Evolutionary conservation across 1,140 invertebrate genomes (phyloP).

Genomic region (Drosophila athabasca): DNA sequence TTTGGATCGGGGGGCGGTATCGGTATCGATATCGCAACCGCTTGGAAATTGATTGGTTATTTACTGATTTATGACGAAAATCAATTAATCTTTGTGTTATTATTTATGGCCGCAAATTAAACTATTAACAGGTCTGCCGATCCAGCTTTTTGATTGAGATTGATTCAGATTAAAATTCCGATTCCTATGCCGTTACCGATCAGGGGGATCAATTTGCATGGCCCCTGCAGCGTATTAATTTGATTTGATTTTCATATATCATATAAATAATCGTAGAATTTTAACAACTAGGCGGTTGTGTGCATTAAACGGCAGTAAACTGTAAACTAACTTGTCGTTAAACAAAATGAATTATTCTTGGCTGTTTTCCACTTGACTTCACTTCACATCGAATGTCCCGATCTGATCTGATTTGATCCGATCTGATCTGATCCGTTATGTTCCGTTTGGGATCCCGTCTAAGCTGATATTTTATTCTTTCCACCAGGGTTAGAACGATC

Average conservation of each 20-base stretch:
- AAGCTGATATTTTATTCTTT: too few relatives aligned
- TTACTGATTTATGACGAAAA: constrained; percentile 64
- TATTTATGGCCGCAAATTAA: constrained; percentile 55
- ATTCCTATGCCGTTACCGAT: constrained; percentile 8
- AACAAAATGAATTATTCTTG: constrained; percentile 6
- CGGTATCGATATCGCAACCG: too few relatives aligned
- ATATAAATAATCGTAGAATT: constrained; percentile 6
- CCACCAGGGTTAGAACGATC: background rate
- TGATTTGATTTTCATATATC: constrained; percentile 26
- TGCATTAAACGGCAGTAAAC: background rate
- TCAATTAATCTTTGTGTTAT: constrained; percentile 55
- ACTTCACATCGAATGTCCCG: too few relatives aligned
- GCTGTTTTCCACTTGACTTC: too few relatives aligned
- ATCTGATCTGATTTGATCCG: too few relatives aligned
- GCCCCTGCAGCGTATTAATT: constrained; percentile 27
- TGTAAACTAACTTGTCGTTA: background rate
- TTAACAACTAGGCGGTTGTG: too few relatives aligned
- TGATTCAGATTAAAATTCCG: constrained; percentile 21
- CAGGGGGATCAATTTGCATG: constrained; percentile 36
- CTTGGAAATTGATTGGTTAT: constrained; percentile 42
- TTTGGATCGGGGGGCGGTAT: too few relatives aligned
- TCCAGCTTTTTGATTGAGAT: constrained; percentile 12
- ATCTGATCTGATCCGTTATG: too few relatives aligned
- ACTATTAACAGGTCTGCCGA: constrained; percentile 54
- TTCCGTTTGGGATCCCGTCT: too few relatives aligned